A percentile compares a stretch with the other conserved stretches of the same genome.
phyloP scores from a whole-genome alignment of 2,113 vertebrate genomes.

The Esox niger region DNA sequence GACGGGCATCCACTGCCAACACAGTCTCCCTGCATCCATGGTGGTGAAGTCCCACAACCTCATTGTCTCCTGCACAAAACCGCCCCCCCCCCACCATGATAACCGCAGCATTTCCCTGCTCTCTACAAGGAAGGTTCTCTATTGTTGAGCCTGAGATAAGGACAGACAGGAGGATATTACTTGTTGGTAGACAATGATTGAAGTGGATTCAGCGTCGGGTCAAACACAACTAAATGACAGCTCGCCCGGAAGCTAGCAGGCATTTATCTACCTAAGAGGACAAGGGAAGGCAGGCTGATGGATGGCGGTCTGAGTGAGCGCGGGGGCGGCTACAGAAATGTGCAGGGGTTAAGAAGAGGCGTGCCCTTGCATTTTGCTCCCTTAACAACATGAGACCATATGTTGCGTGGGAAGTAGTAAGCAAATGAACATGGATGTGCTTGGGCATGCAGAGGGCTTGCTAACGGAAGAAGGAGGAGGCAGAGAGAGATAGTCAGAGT shows the following conservation, averaged over 20 bases:
- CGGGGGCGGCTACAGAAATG: neutral
- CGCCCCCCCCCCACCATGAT: conserved; percentile 6
- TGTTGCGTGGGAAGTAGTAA: conserved; percentile 23
- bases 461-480: neutral
- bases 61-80: conserved; percentile 31
- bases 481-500: neutral
- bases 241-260: conserved; percentile 23
- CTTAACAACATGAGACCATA: conserved; percentile 26
- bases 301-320: neutral
- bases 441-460: conserved; percentile 26
- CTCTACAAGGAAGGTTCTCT: conserved; percentile 38
- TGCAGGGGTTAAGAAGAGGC: conserved; percentile 15
- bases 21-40: neutral
- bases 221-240: conserved; percentile 63
- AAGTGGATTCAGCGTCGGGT: conserved; percentile 55
- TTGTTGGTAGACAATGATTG: conserved; percentile 58
- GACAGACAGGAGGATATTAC: conserved; percentile 53
- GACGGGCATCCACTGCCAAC: neutral
- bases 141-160: conserved; percentile 60
- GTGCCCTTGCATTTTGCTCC: conserved; percentile 17
- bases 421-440: conserved; percentile 12
- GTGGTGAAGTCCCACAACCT: conserved; percentile 25
- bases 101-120: conserved; percentile 27
- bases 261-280: conserved; percentile 45
- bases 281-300: conserved; percentile 22